Percentiles rank a stretch among this genome's conserved stretches.
Conservation (phyloP, 2,113 vertebrate genomes). For the Equus quagga region DNA sequence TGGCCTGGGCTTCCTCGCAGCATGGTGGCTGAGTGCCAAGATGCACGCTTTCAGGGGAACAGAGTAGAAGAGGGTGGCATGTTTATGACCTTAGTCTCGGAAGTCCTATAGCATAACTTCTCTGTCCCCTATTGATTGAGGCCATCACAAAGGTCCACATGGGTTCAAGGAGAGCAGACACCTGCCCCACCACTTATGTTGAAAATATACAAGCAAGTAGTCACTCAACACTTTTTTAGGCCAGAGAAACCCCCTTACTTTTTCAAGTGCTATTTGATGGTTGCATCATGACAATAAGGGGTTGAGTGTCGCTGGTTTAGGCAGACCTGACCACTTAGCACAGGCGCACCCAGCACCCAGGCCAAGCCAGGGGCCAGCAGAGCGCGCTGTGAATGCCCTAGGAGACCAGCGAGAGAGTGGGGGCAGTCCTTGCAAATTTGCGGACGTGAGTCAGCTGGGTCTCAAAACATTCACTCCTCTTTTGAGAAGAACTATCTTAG, state of each 20-base stretch:
- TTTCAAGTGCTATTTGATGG: not conserved
- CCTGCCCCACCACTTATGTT: not conserved
- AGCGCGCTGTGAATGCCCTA: fast-evolving
- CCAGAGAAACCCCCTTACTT: not conserved
- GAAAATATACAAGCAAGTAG: not conserved
- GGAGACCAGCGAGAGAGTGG: not conserved
- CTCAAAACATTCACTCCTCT: not conserved
- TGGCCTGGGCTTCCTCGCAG: not conserved
- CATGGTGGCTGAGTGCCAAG: not conserved
- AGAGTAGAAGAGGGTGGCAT: fast-evolving
- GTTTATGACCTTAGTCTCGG: not conserved
- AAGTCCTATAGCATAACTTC: not conserved
- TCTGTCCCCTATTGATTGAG: not conserved
- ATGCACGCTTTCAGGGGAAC: not conserved
- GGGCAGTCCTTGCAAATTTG: not conserved
- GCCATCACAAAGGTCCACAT: not conserved
- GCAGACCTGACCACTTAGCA: not conserved
- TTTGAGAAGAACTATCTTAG: not conserved
- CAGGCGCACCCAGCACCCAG: not conserved
- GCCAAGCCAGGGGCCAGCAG: too few relatives aligned
- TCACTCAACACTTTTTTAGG: not conserved
- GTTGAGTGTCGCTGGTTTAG: fast-evolving
- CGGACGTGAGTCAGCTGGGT: not conserved
- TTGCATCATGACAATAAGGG: fast-evolving
- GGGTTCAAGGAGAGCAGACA: not conserved